Conservation (phyloP, 2,113 vertebrate species). For the Hydrochoerus hydrochaeris region DNA sequence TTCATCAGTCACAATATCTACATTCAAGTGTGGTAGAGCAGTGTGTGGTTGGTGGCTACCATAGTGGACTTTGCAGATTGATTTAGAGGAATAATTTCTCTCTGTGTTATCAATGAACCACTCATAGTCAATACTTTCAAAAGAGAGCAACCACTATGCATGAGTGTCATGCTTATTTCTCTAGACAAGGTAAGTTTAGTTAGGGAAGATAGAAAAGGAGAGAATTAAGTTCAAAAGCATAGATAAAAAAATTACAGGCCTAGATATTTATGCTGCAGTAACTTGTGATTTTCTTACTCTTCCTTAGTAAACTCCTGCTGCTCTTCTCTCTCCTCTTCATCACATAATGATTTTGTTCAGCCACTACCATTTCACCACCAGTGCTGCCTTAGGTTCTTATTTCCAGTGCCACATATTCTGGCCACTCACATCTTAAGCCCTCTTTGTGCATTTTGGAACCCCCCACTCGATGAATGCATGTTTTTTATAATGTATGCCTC, state of each 20-base stretch:
- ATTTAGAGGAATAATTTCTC: neutral
- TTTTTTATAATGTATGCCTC: neutral
- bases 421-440: neutral
- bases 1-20: neutral
- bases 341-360: too few relatives aligned
- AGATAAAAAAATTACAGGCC: neutral
- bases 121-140: neutral
- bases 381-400: neutral
- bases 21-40: neutral
- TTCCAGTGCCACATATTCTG: too few relatives aligned
- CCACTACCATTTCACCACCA: too few relatives aligned
- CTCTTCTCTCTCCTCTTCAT: neutral
- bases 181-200: neutral
- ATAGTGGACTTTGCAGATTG: neutral
- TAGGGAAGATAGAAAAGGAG: neutral
- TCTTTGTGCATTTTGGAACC: neutral
- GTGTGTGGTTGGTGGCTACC: neutral
- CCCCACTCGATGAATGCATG: neutral
- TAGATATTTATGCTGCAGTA: neutral
- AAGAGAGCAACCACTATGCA: neutral
- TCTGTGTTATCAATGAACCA: neutral
- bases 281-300: neutral
- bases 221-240: neutral
- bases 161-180: neutral
- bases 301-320: neutral